phyloP scores from a whole-genome alignment of 1,140 invertebrate genomes.

The Cryptotermes secundus region DNA sequence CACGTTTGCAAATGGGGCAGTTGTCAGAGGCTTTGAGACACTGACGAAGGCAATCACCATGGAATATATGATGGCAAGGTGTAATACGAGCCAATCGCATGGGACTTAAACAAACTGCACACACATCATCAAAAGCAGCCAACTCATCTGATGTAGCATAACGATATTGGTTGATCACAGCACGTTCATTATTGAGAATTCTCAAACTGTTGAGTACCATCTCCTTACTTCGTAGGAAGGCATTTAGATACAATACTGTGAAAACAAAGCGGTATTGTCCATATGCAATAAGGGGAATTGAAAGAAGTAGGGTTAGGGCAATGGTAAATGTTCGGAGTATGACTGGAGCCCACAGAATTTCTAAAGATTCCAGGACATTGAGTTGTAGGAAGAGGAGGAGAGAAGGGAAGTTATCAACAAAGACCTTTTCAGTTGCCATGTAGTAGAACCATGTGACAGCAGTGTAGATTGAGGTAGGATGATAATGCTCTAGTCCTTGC shows the following conservation, averaged over 20 bases:
- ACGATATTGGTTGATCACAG: constrained; percentile 61
- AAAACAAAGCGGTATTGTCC: constrained; percentile 59
- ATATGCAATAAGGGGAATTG: constrained; percentile 53
- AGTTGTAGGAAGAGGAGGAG: constrained; percentile 58
- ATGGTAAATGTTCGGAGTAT: constrained; percentile 59
- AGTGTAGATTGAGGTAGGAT: constrained; percentile 64
- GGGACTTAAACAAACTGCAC: constrained; percentile 67
- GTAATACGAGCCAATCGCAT: constrained; percentile 69
- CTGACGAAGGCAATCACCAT: constrained; percentile 68
- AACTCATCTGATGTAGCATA: constrained; percentile 65
- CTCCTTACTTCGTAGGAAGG: constrained; percentile 65
- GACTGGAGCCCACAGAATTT: constrained; percentile 64
- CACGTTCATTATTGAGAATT: constrained; percentile 58
- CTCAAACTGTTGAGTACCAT: constrained; percentile 55
- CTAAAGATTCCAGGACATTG: constrained; percentile 64
- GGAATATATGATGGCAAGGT: constrained; percentile 75
- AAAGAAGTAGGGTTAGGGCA: constrained; percentile 52
- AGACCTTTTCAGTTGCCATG: constrained; percentile 70
- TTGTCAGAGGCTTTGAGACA: constrained; percentile 66
- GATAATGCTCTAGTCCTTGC: constrained; percentile 71
- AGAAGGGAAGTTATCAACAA: constrained; percentile 61
- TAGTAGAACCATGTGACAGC: constrained; percentile 68
- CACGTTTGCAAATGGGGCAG: constrained; percentile 70
- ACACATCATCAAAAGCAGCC: constrained; percentile 68
- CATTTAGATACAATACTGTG: constrained; percentile 63